phyloP scores from a whole-genome alignment of 2,888 invertebrate species.

The Bellardia pandia region DNA sequence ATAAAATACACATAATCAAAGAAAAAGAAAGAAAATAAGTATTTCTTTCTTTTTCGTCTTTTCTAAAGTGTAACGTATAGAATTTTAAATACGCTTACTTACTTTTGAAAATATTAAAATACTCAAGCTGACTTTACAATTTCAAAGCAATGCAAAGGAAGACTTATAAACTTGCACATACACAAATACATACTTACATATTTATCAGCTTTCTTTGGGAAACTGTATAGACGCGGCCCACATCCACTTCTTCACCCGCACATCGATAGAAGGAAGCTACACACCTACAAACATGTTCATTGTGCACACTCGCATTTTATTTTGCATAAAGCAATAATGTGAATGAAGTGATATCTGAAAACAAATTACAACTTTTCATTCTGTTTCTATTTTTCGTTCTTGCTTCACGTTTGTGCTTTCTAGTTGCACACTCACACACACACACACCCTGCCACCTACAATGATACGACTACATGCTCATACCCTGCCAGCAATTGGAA shows the following conservation, averaged over 20 bases:
- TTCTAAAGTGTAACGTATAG: conserved; percentile 29
- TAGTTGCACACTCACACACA: not conserved
- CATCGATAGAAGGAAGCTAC: not conserved
- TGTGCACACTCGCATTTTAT: not conserved
- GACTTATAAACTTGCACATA: not conserved
- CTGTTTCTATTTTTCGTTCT: conserved; percentile 4
- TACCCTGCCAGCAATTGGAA: no score
- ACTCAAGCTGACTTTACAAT: conserved; percentile 29
- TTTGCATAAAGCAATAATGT: conserved; percentile 54
- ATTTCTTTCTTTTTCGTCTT: not conserved
- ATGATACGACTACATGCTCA: not conserved
- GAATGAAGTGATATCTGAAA: conserved; percentile 63
- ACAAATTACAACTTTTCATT: conserved; percentile 59
- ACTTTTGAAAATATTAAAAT: conserved; percentile 48
- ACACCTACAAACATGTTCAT: not conserved
- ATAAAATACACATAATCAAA: not conserved
- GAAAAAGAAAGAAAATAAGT: not conserved
- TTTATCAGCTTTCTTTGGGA: conserved; percentile 10
- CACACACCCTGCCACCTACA: not conserved
- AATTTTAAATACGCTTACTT: conserved; percentile 39
- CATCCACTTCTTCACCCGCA: not conserved
- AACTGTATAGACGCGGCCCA: not conserved
- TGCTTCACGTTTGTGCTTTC: not conserved
- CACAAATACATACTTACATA: not conserved
- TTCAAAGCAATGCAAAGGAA: conserved; percentile 3